A percentile compares a stretch with the other conserved stretches of the same genome.
phyloP scores from a whole-genome alignment of 2,113 vertebrate species.

The Petromus typicus region DNA sequence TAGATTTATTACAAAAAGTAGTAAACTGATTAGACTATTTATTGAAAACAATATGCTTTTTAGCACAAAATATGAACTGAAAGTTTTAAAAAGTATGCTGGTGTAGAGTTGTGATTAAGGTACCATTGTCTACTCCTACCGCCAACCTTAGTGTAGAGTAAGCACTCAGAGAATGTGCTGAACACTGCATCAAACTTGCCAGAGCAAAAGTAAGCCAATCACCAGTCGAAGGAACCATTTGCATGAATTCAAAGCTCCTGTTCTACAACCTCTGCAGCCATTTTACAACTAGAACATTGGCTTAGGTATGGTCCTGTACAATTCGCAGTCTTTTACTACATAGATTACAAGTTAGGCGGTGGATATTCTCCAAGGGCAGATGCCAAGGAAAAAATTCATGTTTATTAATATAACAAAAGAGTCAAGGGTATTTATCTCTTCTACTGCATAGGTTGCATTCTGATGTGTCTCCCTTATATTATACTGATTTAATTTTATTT shows the following conservation, averaged over 20 bases:
- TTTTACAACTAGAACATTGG: neutral
- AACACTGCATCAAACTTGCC: neutral
- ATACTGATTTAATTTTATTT: conserved; percentile 57
- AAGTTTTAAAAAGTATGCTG: neutral
- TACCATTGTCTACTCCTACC: neutral
- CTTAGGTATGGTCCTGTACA: neutral
- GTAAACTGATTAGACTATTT: neutral
- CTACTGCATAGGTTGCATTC: conserved; percentile 8
- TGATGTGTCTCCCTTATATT: neutral
- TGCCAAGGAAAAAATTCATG: neutral
- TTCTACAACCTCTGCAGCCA: neutral
- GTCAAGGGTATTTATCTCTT: conserved; percentile 30
- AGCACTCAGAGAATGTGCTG: neutral
- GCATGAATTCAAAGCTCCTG: neutral
- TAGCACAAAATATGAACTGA: neutral
- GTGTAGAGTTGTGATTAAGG: neutral
- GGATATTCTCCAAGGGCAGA: conserved; percentile 9
- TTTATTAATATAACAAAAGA: conserved; percentile 6
- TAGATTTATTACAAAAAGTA: neutral
- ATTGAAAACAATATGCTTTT: neutral
- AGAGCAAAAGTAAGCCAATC: neutral
- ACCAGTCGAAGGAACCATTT: neutral
- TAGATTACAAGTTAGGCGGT: neutral
- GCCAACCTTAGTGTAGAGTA: neutral
- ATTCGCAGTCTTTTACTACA: neutral